Percentiles rank a stretch among this genome's conserved stretches.
phyloP scores from a whole-genome alignment of 1,140 invertebrate species.

The Sesamia nonagrioides region DNA sequence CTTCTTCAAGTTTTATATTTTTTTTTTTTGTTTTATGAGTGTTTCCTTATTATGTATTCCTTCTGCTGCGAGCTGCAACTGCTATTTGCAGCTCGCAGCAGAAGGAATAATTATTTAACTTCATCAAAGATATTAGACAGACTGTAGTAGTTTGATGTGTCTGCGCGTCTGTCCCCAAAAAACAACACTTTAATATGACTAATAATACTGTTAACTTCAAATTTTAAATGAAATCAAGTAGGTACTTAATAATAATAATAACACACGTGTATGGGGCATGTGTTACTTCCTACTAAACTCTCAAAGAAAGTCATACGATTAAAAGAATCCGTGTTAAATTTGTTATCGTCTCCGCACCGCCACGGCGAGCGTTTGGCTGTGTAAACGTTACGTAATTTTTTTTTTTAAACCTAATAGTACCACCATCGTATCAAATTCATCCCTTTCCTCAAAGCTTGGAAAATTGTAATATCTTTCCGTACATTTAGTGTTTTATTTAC shows the following conservation, averaged over 20 bases:
- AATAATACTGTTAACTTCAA: too few species aligned
- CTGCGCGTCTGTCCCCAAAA: too few species aligned
- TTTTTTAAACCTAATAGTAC: neutral
- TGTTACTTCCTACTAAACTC: neutral
- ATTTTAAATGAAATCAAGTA: too few species aligned
- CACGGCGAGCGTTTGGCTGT: constrained; percentile 11
- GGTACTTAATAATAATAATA: neutral
- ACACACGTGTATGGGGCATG: neutral
- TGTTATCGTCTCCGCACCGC: constrained; percentile 22
- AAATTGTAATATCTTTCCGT: constrained; percentile 34
- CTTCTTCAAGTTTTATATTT: too few species aligned
- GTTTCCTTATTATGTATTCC: too few species aligned
- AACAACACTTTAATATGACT: too few species aligned
- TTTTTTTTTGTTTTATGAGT: too few species aligned
- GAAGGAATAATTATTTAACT: too few species aligned
- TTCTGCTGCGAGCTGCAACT: too few species aligned
- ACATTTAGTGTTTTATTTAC: neutral
- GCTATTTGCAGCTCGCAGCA: too few species aligned
- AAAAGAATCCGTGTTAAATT: constrained; percentile 21
- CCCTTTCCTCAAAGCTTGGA: neutral
- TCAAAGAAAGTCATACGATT: constrained; percentile 5
- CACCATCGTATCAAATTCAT: neutral
- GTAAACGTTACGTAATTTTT: constrained; percentile 11
- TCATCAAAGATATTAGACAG: too few species aligned
- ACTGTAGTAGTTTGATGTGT: too few species aligned